Base-by-base conservation (phyloP, 2,888 invertebrate genomes). In the Phlogophora meticulosa region DNA sequence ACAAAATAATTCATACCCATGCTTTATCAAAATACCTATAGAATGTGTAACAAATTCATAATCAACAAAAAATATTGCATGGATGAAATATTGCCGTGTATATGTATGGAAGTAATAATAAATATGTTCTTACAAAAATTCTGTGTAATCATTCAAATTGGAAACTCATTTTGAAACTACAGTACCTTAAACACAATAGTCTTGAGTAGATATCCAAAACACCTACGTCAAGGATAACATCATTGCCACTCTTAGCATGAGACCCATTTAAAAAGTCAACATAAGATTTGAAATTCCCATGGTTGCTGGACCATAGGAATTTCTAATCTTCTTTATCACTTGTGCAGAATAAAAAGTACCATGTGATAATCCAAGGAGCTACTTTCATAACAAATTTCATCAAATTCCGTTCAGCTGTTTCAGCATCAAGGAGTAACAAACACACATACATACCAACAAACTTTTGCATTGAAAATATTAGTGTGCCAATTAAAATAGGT, bases 81-180 rank as follows among this genome's bases (percentile, higher is more conserved):
- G 73, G 45, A 43, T 65, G 42, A 55, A 57, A 67, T 49, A 58
- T 71, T 76, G 22, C 43, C 75, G 46, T 62, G 58, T 69, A 60
- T 70, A 48, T 69, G 59, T 61, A 4, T 28, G 28, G 4, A 28
- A 28, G 56, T 46, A 61, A 62, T 55, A 67, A 66, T 78, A 68
- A 64, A 78, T 24, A 64, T 56, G 71, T 81, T 78, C 59, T 53
- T 73, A 59, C 42, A 45, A 60, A 51, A 67, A 20, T 28, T n/a
- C 10, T n/a, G 22, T n/a, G 52, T 42, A 20, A 10, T 55, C 0
- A 48, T 65, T 69, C 36, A 5, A 10, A 24, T 34, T 28, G 3
- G 11, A 13, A 28, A 32, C 36, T 11, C n/a, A 5, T 7, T 17
- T 58, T 4, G 2, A 24, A 15, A 17, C 2, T 13, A 2, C 9